phyloP scores from a whole-genome alignment of 2,888 invertebrate genomes.

The Arge pagana region DNA sequence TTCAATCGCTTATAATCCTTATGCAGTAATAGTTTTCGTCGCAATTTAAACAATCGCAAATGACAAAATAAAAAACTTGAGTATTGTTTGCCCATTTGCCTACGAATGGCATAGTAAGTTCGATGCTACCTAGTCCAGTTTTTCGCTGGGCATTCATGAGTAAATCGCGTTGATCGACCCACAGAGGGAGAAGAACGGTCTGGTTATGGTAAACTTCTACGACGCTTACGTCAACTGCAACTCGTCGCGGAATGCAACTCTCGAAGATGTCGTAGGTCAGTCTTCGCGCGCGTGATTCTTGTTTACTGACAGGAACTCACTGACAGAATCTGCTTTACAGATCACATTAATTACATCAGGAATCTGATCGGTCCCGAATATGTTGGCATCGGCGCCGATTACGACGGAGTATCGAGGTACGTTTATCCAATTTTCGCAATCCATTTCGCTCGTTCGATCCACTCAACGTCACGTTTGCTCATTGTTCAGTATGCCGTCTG shows the following conservation, averaged over 20 bases:
- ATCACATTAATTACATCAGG: slow-evolving; percentile 62
- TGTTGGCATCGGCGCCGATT: slow-evolving; percentile 63
- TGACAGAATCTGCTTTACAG: slow-evolving; percentile 46
- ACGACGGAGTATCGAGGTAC: slow-evolving; percentile 59
- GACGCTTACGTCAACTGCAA: slow-evolving; percentile 63
- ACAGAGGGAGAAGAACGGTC: slow-evolving; percentile 69
- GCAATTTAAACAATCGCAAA: no score
- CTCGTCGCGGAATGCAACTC: slow-evolving; percentile 60
- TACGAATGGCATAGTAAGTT: no score
- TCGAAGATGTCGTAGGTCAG: slow-evolving; percentile 72
- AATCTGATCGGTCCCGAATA: slow-evolving; percentile 59
- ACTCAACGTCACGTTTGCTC: background rate
- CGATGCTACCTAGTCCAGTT: no score
- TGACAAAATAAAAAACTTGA: no score
- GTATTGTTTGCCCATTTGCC: no score
- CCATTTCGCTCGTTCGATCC: background rate
- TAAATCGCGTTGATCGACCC: no score
- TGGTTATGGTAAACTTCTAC: slow-evolving; percentile 79
- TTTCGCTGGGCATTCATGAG: no score
- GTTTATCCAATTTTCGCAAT: slow-evolving; percentile 23
- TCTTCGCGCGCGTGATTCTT: slow-evolving; percentile 24
- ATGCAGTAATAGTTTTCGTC: no score
- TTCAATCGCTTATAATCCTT: no score
- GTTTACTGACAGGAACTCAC: background rate
- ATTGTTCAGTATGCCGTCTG: slow-evolving; percentile 59